Conservation (phyloP, 2,113 vertebrate genomes). For the Tragelaphus scriptus region DNA sequence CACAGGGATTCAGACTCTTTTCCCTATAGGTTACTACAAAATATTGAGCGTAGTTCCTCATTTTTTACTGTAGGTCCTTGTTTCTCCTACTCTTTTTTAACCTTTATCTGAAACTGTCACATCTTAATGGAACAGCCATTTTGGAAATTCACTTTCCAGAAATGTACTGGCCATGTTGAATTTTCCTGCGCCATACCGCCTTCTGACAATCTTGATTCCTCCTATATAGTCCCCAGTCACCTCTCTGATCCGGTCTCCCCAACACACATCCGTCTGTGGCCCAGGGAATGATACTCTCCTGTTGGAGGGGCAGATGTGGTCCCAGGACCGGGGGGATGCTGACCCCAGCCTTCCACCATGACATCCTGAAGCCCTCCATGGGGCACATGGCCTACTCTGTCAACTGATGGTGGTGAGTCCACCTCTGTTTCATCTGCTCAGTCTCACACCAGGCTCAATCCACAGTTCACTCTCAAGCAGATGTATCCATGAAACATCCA, state of each 20-base stretch:
- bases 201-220: not conserved
- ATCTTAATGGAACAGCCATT: not conserved
- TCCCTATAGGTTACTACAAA: not conserved
- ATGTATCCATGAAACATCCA: not conserved
- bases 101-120: not conserved
- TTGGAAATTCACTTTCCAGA: not conserved
- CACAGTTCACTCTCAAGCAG: not conserved
- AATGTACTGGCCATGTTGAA: not conserved
- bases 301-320: conserved; percentile 85
- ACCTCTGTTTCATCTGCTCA: not conserved
- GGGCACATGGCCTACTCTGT: conserved; percentile 83
- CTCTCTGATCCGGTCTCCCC: not conserved
- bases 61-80: not conserved
- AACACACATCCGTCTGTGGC: not conserved
- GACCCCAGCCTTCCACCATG: conserved; percentile 79
- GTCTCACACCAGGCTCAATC: not conserved
- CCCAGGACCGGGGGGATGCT: conserved; percentile 85
- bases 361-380: conserved; percentile 87
- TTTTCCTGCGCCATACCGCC: not conserved
- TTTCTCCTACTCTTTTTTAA: not conserved
- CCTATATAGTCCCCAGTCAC: not conserved
- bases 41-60: not conserved
- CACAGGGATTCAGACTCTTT: not conserved
- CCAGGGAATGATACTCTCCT: conserved; percentile 88
- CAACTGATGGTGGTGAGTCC: conserved; percentile 84